Evolutionary conservation across 2,888 invertebrate species (phyloP), one percentile per base, ranked within the genome.

Genomic region (Meiosimyza decipiens): DNA sequence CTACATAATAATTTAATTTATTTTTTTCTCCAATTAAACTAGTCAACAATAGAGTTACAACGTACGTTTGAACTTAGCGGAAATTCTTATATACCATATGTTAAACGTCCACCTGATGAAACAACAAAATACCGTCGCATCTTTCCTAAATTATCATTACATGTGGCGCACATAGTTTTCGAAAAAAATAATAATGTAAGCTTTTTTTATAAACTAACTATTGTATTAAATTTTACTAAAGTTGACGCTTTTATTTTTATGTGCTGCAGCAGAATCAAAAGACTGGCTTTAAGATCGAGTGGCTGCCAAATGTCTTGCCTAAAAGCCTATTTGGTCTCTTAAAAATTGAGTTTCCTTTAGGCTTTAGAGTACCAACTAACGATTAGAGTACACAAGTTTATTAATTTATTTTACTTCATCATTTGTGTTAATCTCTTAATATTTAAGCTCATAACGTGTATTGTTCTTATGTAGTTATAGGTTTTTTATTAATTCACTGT

Each of bases 261-360:
- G 22, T 64, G 50, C 49, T 70, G 18, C 49, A 40, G 40, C 65
- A 78, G 79, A 74, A 78, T 71, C 90, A 91, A 65, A 90, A 90
- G 75, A 91, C 89, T 71, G 92, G 91, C 18, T 91, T 94, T 81
- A 87, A 91, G 47, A 90, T 95, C 59, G 92, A 93, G 82, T 95
- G 94, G 94, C 91, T 91, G 73, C 93, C 94, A 0, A 91, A 92
- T 81, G 90, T 93, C 71, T 88, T 92, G 68, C 92, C 92, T 7
- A 87, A 89, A 76, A 91, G 91, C 51, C 90, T 91, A 79, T 91
- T 93, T 75, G 94, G 94, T 9, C 92, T 94, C 82, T 86, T 95
- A 72, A 89, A 91, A 75, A 89, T 95, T 71, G 90, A 90, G 77
- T 94, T 93, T 83, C 91, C 92, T 82, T 91, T 91, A 82, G 93